These are phyloP conservation scores for Mareca strepera DNA, from an alignment of 2,797 vertebrate species.

Conservation along the genomic window DNA sequence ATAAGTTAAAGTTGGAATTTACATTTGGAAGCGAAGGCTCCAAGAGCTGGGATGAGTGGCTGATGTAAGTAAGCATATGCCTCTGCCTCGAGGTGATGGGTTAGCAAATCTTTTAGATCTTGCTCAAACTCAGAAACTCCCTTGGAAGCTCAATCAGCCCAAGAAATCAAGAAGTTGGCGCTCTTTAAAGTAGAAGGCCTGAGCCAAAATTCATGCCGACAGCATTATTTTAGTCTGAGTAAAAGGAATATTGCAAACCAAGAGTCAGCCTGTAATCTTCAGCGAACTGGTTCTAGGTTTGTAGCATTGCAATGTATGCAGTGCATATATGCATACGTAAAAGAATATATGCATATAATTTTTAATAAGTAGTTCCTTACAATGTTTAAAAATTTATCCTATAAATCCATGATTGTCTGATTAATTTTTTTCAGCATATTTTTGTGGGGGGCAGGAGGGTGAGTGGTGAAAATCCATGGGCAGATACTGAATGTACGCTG, in stretches of 20 bases:
- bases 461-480: background rate
- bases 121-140: background rate
- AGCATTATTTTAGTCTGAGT: background rate
- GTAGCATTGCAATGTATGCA: background rate
- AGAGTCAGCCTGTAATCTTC: background rate
- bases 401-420: background rate
- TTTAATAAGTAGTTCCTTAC: background rate
- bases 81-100: background rate
- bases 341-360: background rate
- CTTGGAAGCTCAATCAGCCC: background rate
- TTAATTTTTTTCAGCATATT: background rate
- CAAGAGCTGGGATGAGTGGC: background rate
- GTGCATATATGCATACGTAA: background rate
- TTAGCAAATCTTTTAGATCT: background rate
- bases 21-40: background rate
- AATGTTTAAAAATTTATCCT: background rate
- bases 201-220: background rate
- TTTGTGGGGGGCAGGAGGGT: background rate
- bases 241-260: background rate
- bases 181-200: background rate
- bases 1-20: background rate
- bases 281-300: background rate
- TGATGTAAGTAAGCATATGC: background rate
- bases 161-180: background rate
- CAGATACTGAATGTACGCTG: background rate